Evolutionary conservation across 2,888 invertebrate species (phyloP).

Genomic region (Drosophila ustulata): DNA sequence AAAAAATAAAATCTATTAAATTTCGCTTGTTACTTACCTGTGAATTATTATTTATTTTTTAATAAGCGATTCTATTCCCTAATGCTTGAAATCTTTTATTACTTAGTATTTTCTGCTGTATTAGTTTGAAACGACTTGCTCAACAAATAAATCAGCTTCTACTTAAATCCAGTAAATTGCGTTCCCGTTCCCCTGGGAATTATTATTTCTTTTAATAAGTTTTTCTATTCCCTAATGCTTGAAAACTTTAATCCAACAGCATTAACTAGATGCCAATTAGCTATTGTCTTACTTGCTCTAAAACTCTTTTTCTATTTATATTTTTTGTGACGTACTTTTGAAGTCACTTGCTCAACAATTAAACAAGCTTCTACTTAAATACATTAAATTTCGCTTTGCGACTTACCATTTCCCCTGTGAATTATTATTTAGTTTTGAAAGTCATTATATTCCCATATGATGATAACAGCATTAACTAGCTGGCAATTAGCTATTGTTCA

Average conservation of each 20-base stretch:
- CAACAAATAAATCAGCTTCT: not conserved
- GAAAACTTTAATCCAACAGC: slow-evolving; percentile 1
- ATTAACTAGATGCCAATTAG: no score
- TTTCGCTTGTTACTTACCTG: no score
- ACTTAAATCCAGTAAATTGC: not conserved
- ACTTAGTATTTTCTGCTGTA: no score
- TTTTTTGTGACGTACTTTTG: no score
- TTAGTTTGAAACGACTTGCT: not conserved
- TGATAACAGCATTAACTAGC: slow-evolving; percentile 5
- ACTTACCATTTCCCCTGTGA: slow-evolving; percentile 15
- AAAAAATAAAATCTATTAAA: no score
- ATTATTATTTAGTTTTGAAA: slow-evolving; percentile 18
- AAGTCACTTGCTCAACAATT: not conserved
- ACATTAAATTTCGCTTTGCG: slow-evolving; percentile 10
- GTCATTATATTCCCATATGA: slow-evolving; percentile 10
- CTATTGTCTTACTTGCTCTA: no score
- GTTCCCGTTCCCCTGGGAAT: slow-evolving; percentile 16
- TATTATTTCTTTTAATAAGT: slow-evolving; percentile 15
- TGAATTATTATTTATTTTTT: no score
- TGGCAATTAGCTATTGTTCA: not conserved
- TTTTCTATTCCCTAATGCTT: slow-evolving; percentile 18
- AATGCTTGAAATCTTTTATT: no score
- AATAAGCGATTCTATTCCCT: no score
- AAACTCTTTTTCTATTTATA: no score
- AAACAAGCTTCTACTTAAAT: not conserved